phyloP scores from a whole-genome alignment of 2,113 vertebrate species.

The Sebastes fasciatus region DNA sequence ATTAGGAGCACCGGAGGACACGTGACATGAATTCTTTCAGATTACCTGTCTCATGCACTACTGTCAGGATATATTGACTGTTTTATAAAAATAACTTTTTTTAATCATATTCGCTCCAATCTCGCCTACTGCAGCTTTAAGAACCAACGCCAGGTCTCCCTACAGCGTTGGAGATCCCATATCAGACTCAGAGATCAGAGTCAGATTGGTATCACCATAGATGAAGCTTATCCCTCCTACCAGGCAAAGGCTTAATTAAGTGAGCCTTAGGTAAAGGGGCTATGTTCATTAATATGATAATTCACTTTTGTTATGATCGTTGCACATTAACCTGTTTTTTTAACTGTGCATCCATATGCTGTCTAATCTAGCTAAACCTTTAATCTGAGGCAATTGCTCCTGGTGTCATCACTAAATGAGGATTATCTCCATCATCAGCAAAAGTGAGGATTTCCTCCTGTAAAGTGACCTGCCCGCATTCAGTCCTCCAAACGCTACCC shows the following conservation, averaged over 20 bases:
- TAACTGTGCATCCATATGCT: slow-evolving; percentile 55
- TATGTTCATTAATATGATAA: slow-evolving; percentile 39
- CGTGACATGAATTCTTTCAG: too few species aligned
- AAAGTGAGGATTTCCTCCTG: slow-evolving; percentile 71
- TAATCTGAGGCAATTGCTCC: slow-evolving; percentile 62
- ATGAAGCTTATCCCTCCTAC: slow-evolving; percentile 15
- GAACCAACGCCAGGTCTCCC: slow-evolving; percentile 10
- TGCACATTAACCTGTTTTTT: slow-evolving; percentile 47
- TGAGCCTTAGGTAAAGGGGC: slow-evolving; percentile 36
- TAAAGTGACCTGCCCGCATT: slow-evolving; percentile 58
- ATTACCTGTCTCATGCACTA: too few species aligned
- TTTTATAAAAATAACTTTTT: too few species aligned
- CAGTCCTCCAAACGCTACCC: not conserved
- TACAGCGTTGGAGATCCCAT: not conserved
- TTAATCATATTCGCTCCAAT: too few species aligned
- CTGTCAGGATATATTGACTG: too few species aligned
- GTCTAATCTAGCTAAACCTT: slow-evolving; percentile 50
- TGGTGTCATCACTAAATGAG: slow-evolving; percentile 60
- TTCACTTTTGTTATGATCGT: slow-evolving; percentile 32
- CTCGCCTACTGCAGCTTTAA: not conserved
- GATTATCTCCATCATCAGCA: slow-evolving; percentile 67
- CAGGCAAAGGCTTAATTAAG: slow-evolving; percentile 42
- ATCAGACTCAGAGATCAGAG: slow-evolving; percentile 36
- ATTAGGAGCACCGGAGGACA: too few species aligned
- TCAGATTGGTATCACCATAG: slow-evolving; percentile 44